Conservation (phyloP, 2,888 invertebrate species). For the Platycheirus albimanus region DNA sequence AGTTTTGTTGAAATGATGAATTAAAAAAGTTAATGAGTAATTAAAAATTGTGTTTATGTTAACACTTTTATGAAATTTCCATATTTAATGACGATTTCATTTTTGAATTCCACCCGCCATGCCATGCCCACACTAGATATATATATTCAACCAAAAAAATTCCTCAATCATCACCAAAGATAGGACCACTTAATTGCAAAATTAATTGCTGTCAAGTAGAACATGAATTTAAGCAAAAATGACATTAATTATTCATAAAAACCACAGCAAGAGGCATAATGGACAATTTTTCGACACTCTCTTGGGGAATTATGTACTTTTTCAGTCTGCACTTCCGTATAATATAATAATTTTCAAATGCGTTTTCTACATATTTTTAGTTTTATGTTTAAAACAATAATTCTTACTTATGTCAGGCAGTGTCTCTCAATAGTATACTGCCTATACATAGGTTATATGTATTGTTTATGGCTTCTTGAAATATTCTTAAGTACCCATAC, state of each 20-base stretch:
- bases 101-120: not conserved
- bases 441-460: slow-evolving; percentile 7
- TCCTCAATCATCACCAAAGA: slow-evolving; percentile 7
- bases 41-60: too few relatives aligned
- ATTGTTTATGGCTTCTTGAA: slow-evolving; percentile 58
- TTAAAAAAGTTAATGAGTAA: not conserved
- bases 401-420: slow-evolving; percentile 10
- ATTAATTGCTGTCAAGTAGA: slow-evolving; percentile 45
- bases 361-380: slow-evolving; percentile 1
- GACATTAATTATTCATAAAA: slow-evolving; percentile 48
- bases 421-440: slow-evolving; percentile 6
- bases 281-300: not conserved
- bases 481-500: slow-evolving; percentile 2
- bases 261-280: not conserved
- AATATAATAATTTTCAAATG: slow-evolving; percentile 22
- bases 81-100: not conserved
- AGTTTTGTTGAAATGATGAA: not conserved
- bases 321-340: slow-evolving; percentile 43
- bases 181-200: slow-evolving; percentile 40
- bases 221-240: slow-evolving; percentile 25
- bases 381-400: not conserved
- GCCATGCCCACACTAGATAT: too few relatives aligned
- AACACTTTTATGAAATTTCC: not conserved
- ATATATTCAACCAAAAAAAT: not conserved
- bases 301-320: slow-evolving; percentile 10